Evolutionary conservation across 2,888 invertebrate species (phyloP).

Genomic region (Antitype chi): DNA sequence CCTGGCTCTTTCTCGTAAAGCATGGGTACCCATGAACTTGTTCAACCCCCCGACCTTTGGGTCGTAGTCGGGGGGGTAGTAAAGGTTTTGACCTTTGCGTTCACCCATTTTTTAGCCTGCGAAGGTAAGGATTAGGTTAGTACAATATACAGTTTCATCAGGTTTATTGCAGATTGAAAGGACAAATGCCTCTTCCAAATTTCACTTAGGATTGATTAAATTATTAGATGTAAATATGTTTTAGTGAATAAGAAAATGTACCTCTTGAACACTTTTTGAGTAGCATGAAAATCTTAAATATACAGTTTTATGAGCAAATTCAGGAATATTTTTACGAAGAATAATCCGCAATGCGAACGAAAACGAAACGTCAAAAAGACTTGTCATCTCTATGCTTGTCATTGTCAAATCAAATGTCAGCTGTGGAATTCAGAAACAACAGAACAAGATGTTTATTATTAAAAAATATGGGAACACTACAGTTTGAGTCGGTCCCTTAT

Average conservation of each 20-base stretch:
- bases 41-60: slow-evolving; percentile 98
- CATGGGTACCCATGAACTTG: slow-evolving; percentile 98
- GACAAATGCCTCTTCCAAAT: neutral
- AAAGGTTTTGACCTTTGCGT: slow-evolving; percentile 99
- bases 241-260: neutral
- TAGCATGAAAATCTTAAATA: neutral
- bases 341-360: neutral
- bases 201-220: neutral
- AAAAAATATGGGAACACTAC: neutral
- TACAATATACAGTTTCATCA: slow-evolving; percentile 1
- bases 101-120: slow-evolving; percentile 95
- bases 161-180: neutral
- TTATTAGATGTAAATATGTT: neutral
- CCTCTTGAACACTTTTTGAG: slow-evolving; percentile 11
- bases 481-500: neutral
- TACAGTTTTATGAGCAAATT: neutral
- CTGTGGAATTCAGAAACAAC: neutral
- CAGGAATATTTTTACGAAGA: neutral
- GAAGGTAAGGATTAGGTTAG: slow-evolving; percentile 48
- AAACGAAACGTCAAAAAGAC: slow-evolving; percentile 20
- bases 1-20: slow-evolving; percentile 98
- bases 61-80: slow-evolving; percentile 99
- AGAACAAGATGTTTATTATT: neutral
- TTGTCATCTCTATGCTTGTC: neutral
- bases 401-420: slow-evolving; percentile 2